phyloP scores from a whole-genome alignment of 2,888 invertebrate species.

The Stenodema calcarata region DNA sequence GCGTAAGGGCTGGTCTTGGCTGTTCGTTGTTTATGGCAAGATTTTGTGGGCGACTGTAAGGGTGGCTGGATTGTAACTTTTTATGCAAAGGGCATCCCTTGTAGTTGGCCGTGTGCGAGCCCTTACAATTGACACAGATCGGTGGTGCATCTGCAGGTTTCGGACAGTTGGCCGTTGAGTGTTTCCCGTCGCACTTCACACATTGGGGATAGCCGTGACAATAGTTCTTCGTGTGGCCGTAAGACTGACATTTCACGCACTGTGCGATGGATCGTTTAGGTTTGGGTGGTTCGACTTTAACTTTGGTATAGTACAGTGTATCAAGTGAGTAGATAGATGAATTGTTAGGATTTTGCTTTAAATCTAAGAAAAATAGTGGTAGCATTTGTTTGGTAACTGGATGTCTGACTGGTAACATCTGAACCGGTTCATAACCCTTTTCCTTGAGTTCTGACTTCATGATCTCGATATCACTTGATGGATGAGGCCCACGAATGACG shows the following conservation, averaged over 20 bases:
- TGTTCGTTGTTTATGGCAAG: neutral
- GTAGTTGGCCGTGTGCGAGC: slow-evolving; percentile 33
- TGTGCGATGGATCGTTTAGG: no score
- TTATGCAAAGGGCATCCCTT: slow-evolving; percentile 25
- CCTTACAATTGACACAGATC: slow-evolving; percentile 30
- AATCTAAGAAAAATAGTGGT: no score
- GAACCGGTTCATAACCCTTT: no score
- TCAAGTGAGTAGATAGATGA: no score
- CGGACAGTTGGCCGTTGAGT: neutral
- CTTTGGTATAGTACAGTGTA: no score
- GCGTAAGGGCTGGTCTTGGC: neutral
- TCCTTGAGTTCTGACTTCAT: no score
- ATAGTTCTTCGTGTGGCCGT: slow-evolving; percentile 33
- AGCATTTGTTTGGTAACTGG: no score
- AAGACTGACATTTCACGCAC: slow-evolving; percentile 33
- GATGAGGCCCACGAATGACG: no score
- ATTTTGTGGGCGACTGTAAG: neutral
- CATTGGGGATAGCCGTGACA: slow-evolving; percentile 22
- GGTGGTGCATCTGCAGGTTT: slow-evolving; percentile 4
- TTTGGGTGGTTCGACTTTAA: no score
- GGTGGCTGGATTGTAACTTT: neutral
- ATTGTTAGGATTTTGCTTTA: no score
- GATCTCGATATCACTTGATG: no score
- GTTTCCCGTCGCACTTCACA: slow-evolving; percentile 37
- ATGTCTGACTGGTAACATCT: no score